Evolutionary conservation across 2,113 vertebrate species (phyloP), one percentile per base, ranked within the genome.

Genomic region (Oreochromis spilurus): DNA sequence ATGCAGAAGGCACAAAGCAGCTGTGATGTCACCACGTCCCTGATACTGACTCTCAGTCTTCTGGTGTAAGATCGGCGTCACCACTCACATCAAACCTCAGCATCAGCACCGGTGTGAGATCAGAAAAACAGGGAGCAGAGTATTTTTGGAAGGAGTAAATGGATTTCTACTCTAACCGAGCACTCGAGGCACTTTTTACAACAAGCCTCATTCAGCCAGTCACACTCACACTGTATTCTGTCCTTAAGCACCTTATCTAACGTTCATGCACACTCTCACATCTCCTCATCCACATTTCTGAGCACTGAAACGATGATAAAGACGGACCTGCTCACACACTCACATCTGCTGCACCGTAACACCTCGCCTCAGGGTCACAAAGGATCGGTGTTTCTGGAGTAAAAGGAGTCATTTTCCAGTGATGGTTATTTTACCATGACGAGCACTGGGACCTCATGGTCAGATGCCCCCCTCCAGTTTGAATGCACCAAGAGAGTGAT

Each of bases 341-440:
- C 9, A 48, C 53, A 26, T 21, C 54, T 55, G 6, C 54, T 13
- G 55, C 14, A 31, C 2, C 7, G 4, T 9, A 31, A 58, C 9
- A 9, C 26, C 55, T 19, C 26, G 14, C 57, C 13, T 6, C 26
- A 1, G 0, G 57, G 5, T 0, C 26, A 58, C 26, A 17, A 60
- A 31, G 26, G 14, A 14, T 31, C 14, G 14, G 17, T 60, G 57
- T 17, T 60, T 2, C 14, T 31, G 57, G 54, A 57, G 4, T 31
- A 2, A 17, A 60, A 60, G 26, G 26, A 26, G 26, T 31, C 57
- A 60, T 34, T 55, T 55, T 55, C 21, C 2, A 55, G 2, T 55
- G 54, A 24, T 26, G 54, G 54, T 26, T 26, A 57, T 57, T 57
- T 60, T 6, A 60, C 26, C 29, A 34, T 0, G 8, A 31, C 57